A percentile compares a stretch with the other conserved stretches of the same genome.
Conservation (phyloP, 2,888 invertebrate species). For the Eumacrocentrus americanus region DNA sequence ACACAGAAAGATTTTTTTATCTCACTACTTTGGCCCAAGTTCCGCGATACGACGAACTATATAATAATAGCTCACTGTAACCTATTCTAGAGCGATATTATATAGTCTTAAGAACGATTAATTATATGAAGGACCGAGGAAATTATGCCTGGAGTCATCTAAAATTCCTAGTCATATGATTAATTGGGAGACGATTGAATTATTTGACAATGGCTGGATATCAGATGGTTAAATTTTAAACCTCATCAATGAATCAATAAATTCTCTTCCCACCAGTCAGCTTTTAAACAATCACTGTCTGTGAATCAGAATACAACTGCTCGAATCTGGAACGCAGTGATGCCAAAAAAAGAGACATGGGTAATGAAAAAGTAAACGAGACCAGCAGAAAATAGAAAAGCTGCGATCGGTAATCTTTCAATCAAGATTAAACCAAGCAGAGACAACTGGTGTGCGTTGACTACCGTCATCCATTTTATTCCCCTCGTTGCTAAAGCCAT, state of each 20-base stretch:
- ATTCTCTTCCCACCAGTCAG: too few species aligned
- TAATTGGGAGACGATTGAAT: background rate
- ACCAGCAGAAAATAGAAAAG: background rate
- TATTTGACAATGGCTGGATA: too few species aligned
- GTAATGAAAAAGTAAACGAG: background rate
- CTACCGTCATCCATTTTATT: constrained; percentile 1
- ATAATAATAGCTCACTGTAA: background rate
- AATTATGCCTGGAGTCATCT: background rate
- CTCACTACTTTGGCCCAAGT: background rate
- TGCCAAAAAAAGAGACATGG: background rate
- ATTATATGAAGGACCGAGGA: background rate
- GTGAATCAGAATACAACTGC: too few species aligned
- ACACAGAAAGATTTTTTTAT: background rate
- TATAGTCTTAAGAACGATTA: background rate
- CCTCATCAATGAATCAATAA: too few species aligned
- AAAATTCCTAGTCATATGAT: background rate
- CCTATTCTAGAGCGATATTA: background rate
- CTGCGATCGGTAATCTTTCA: constrained; percentile 3
- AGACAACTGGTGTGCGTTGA: background rate
- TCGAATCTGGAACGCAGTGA: too few species aligned
- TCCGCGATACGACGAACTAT: background rate
- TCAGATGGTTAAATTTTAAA: background rate
- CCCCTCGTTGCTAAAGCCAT: background rate
- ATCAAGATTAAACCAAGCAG: constrained; percentile 3
- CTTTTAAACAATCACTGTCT: too few species aligned